Base-by-base conservation (phyloP, 2,113 vertebrate genomes). In the Bujurquina vittata region DNA sequence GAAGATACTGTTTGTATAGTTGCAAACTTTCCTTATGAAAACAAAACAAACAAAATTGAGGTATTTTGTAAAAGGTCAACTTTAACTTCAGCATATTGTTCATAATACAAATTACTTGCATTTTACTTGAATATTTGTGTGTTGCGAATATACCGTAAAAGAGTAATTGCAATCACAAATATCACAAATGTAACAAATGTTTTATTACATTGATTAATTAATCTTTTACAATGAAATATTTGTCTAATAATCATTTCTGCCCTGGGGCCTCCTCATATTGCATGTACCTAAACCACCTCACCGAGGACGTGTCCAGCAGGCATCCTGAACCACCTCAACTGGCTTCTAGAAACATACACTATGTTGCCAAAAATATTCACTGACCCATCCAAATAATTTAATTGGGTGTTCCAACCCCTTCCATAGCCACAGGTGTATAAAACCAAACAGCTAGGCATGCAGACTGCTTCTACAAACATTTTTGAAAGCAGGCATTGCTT, bases 51-150 rank as follows among this genome's bases (percentile, higher is more conserved):
- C n/a, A n/a, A n/a, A n/a, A 26, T 65, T 17, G 10, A 65, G 22
- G 7, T 7, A 46, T 65, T 65, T 65, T 65, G 12, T 23, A 65
- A 43, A 31, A 31, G 29, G 29, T 31, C 29, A 3, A 31, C 29
- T 31, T 33, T 33, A 33, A 33, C 6, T 33, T 33, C 33, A 33
- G 33, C 33, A 33, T 33, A 33, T 33, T 33, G 33, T 33, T 33
- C 33, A 1, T 33, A 33, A 33, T 33, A 7, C 33, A 33, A 33
- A 33, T 33, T 33, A 33, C 6, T 33, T 33, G 31, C 31, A 33
- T 33, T 33, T 33, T 7, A 33, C 6, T 43, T 23, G 23, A 14
- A 12, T 23, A 43, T 26, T 26, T 5, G 62, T 0, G 1, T 2
- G 2, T 26, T 43, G 62, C 43, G 4, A 7, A 23, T 14, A 33